Percentiles rank a stretch among this genome's conserved stretches.
These are phyloP conservation scores for Tursiops truncatus DNA, from an alignment of 2,113 vertebrate genomes.

Conservation along the genomic window DNA sequence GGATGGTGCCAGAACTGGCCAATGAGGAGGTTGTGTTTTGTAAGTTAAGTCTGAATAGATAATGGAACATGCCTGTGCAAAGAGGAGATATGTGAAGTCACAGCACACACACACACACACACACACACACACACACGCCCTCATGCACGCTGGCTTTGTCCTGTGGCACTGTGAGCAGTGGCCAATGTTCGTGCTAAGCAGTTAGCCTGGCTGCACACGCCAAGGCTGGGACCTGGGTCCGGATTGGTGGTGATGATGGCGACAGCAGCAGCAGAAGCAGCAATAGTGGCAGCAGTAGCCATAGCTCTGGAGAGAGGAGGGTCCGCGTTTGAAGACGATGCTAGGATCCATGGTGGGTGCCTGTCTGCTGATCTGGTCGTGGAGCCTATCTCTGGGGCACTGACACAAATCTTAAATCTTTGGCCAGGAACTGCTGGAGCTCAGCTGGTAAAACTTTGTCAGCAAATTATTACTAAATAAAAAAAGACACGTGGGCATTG, in stretches of 20 bases:
- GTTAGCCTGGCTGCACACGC: not conserved
- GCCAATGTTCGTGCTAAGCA: not conserved
- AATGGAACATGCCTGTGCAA: not conserved
- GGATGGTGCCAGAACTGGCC: not conserved
- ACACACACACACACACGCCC: not conserved
- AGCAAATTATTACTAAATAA: constrained; percentile 23
- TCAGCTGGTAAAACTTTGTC: not conserved
- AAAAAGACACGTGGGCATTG: not conserved
- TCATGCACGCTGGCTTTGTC: not conserved
- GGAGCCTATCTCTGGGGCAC: not conserved
- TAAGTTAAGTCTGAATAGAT: not conserved
- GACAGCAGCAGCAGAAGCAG: not conserved
- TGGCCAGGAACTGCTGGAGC: not conserved
- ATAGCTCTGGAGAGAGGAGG: too few species aligned
- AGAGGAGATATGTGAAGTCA: not conserved
- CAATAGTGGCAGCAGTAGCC: not conserved
- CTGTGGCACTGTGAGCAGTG: not conserved
- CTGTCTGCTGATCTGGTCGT: not conserved
- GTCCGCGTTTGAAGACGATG: not conserved
- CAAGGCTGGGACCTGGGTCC: not conserved
- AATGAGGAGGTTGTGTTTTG: not conserved
- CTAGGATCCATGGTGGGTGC: too few species aligned
- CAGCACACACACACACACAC: not conserved
- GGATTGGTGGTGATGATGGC: too few species aligned
- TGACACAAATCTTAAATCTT: not conserved